A percentile compares a stretch with the other conserved stretches of the same genome.
phyloP scores from a whole-genome alignment of 2,888 invertebrate genomes.

The Sicus ferrugineus region DNA sequence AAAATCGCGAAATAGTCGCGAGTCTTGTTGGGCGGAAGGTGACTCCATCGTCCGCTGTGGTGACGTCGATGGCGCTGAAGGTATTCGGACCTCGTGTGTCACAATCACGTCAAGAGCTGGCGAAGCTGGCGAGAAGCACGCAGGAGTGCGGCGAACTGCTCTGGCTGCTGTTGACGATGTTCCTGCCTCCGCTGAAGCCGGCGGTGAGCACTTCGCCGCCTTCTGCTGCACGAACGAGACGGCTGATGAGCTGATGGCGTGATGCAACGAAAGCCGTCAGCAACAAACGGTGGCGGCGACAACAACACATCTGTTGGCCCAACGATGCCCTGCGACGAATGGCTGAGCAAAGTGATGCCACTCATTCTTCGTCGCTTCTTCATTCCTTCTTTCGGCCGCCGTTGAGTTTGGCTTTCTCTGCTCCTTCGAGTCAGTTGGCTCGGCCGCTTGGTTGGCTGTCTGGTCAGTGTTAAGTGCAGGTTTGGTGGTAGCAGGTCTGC shows the following conservation, averaged over 20 bases:
- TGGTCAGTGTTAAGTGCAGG: neutral
- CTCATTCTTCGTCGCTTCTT: neutral
- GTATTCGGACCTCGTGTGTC: constrained; percentile 14
- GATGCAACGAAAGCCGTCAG: constrained; percentile 8
- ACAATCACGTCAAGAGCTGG: constrained; percentile 21
- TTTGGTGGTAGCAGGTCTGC: neutral
- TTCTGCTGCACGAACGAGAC: constrained; percentile 15
- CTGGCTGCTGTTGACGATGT: constrained; percentile 16
- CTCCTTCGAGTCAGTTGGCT: neutral
- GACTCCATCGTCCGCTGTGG: too few relatives aligned
- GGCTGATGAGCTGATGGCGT: constrained; percentile 22
- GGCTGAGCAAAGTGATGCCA: constrained; percentile 5
- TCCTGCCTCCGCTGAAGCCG: constrained; percentile 2
- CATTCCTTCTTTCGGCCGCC: neutral
- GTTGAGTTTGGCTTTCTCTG: constrained; percentile 28
- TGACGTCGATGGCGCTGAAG: neutral
- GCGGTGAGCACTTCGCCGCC: neutral
- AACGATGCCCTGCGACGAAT: constrained; percentile 23
- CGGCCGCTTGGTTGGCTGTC: constrained; percentile 11
- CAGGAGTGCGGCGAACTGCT: neutral
- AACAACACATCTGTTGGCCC: neutral
- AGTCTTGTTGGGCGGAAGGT: too few relatives aligned
- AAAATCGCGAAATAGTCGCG: neutral
- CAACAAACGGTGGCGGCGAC: neutral
- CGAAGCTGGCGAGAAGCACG: constrained; percentile 1